A percentile compares a stretch with the other conserved stretches of the same genome.
Evolutionary conservation across 2,888 invertebrate genomes (phyloP).

Genomic region (Agrochola lota): DNA sequence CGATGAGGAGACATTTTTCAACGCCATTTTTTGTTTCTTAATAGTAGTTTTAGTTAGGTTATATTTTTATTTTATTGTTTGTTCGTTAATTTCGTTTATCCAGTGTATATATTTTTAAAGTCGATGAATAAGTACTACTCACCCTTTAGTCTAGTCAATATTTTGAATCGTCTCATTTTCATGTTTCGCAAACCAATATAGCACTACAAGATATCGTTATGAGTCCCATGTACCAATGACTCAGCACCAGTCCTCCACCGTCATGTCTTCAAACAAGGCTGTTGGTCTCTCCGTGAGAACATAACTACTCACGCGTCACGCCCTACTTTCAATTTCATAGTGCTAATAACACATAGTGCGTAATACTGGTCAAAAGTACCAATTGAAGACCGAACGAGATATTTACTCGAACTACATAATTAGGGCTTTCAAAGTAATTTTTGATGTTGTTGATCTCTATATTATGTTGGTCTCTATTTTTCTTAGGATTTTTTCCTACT

Average conservation of each 20-base stretch:
- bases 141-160: not conserved
- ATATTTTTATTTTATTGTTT: not conserved
- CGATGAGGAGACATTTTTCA: not conserved
- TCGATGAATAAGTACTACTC: not conserved
- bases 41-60: not conserved
- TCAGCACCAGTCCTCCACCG: constrained; percentile 67
- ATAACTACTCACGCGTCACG: constrained; percentile 70
- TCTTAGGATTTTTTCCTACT: too few species aligned
- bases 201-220: not conserved
- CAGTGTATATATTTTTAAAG: not conserved
- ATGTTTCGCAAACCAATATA: not conserved
- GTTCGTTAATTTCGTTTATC: not conserved
- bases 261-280: constrained; percentile 68
- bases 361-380: constrained; percentile 64
- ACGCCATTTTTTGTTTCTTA: not conserved
- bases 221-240: constrained; percentile 47
- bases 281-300: constrained; percentile 78
- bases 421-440: not conserved
- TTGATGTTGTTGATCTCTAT: not conserved
- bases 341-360: constrained; percentile 77
- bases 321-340: constrained; percentile 79
- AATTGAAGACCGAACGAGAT: constrained; percentile 44
- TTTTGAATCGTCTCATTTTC: not conserved
- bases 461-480: too few species aligned
- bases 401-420: constrained; percentile 42